Percentiles rank a stretch among this genome's conserved stretches.
Evolutionary conservation across 2,797 vertebrate genomes (phyloP).

Genomic region (Muscicapa comitata): DNA sequence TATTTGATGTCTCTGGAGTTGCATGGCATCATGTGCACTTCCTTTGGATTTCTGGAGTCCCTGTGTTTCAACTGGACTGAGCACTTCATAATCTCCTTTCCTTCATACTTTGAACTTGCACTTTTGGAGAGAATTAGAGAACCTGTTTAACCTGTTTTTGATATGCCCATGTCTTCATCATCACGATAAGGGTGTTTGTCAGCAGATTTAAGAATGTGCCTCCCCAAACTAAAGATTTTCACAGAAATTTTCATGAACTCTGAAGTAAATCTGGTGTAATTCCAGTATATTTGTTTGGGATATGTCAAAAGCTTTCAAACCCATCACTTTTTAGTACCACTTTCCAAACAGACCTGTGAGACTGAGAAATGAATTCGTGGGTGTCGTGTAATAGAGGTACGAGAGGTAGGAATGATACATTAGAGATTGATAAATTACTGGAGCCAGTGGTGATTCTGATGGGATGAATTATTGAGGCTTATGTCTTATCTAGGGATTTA

Average conservation of each 20-base stretch:
- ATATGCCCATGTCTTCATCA: not conserved
- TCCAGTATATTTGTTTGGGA: not conserved
- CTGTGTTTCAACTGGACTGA: not conserved
- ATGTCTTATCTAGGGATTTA: not conserved
- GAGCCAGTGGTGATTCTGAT: not conserved
- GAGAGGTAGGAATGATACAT: not conserved
- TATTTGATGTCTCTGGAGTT: not conserved
- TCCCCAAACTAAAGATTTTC: not conserved
- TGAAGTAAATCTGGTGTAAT: not conserved
- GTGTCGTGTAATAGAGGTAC: not conserved
- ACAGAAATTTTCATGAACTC: not conserved
- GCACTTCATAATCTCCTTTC: not conserved
- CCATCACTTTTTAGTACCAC: not conserved
- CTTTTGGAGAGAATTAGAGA: not conserved
- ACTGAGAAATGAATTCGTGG: not conserved
- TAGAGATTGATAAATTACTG: not conserved
- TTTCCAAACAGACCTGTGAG: not conserved
- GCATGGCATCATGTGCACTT: not conserved
- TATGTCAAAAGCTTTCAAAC: not conserved
- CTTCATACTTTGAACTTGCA: not conserved
- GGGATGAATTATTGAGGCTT: not conserved
- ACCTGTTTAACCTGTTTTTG: not conserved
- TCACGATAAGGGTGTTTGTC: not conserved
- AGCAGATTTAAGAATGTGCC: not conserved
- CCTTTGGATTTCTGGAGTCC: not conserved